Evolutionary conservation across 2,888 invertebrate genomes (phyloP), one percentile per base, ranked within the genome.

Genomic region (Melieria picta): DNA sequence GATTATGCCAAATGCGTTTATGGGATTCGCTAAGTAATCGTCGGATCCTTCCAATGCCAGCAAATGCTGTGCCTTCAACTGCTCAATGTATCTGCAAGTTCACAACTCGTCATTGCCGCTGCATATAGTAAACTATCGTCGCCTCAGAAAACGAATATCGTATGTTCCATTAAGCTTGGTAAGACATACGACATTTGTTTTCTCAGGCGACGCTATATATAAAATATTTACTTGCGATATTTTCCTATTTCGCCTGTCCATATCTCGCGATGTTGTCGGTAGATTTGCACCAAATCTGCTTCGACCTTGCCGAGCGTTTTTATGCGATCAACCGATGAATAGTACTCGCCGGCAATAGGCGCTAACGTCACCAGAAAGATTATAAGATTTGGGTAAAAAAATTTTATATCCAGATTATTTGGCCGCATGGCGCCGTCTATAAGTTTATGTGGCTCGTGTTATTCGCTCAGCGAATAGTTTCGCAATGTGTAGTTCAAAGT

Each of bases 1-100:
- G 62, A 97, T 95, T 65, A 97, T 88, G 16, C 96, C 90, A 86
- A 94, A 98, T 1, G 96, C 95, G 84, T 96, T 97, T 77, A 98
- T 93, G 0, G 98, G 97, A 86, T 97, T 95, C 1, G 93, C 91
- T 77, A 96, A 88, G 82, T 94, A 95, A 74, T 91, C 90, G 45
- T 92, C 91, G 30, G 93, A 90, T 81, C 94, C 93, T 73, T 90
- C 88, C 81, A 91, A 89, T 0, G 94, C 94, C 80, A 89, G 90
- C 50, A 89, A 89, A 84, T 95, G 94, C 80, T 94, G 93, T 56
- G 87, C 88, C 80, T 90, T 90, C 81, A 93, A 93, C 74, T 90
- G 88, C 72, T 89, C 87, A 64, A 92, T 89, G 75, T 81, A 83
- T 61, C 82, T 83, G 56, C 42, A 61, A 61, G 10, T 52, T 1